phyloP scores from a whole-genome alignment of 2,797 vertebrate species.

The Sorex maritimensis region DNA sequence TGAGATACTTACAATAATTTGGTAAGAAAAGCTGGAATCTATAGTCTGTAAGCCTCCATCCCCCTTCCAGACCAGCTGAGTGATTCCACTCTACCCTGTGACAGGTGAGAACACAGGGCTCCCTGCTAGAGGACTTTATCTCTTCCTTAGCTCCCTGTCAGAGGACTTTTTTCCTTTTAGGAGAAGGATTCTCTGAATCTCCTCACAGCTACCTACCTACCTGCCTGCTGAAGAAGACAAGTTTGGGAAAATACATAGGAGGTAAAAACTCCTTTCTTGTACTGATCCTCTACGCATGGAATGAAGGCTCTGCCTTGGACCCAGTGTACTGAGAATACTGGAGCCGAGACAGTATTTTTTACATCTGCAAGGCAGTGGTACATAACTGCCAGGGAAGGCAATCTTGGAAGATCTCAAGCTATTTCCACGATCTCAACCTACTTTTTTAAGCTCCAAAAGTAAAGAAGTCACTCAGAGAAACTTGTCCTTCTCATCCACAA shows the following conservation, averaged over 20 bases:
- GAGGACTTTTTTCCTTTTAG: not conserved
- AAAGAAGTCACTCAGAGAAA: not conserved
- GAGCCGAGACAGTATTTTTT: not conserved
- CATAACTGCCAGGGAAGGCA: not conserved
- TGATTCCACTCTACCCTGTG: not conserved
- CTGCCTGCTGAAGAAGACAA: not conserved
- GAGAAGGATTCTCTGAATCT: constrained; percentile 9
- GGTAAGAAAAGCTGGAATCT: constrained; percentile 8
- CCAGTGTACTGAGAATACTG: not conserved
- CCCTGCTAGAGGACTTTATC: not conserved
- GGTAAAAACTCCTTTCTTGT: not conserved
- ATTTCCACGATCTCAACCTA: not conserved
- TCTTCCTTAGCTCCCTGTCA: not conserved
- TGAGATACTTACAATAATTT: not conserved
- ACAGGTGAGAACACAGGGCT: not conserved
- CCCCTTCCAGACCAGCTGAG: not conserved
- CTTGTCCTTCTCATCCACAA: not conserved
- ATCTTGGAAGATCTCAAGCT: not conserved
- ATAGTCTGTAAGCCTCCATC: not conserved
- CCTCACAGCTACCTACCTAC: not conserved
- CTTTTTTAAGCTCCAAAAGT: not conserved
- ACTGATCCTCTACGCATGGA: not conserved
- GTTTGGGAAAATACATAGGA: not conserved
- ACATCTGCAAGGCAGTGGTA: not conserved
- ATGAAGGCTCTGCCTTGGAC: not conserved